phyloP scores from a whole-genome alignment of 2,113 vertebrate species.

The Pollachius pollachius region DNA sequence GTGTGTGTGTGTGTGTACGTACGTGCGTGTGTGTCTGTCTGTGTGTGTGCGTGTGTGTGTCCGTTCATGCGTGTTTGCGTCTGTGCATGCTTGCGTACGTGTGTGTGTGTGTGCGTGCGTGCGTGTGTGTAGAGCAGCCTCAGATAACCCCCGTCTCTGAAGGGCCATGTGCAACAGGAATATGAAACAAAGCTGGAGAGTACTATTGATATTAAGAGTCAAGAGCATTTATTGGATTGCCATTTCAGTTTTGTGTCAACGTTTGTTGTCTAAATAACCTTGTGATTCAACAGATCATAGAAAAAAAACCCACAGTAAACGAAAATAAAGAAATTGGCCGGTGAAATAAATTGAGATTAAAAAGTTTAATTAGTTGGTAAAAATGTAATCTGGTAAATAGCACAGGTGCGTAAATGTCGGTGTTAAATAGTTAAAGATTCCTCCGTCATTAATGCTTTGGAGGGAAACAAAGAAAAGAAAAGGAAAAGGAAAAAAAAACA shows the following conservation, averaged over 20 bases:
- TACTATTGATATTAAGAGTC: too few species aligned
- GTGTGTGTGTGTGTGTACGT: background rate
- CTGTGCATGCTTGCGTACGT: background rate
- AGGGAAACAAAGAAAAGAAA: conserved; percentile 11
- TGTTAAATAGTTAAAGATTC: conserved; percentile 73
- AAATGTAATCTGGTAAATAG: background rate
- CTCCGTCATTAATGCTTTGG: conserved; percentile 86
- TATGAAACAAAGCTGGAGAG: too few species aligned
- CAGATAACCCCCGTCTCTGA: too few species aligned
- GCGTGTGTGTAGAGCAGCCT: background rate
- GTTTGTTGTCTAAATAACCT: too few species aligned
- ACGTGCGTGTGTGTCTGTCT: background rate
- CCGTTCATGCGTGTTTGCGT: too few species aligned
- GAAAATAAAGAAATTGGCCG: conserved; percentile 3
- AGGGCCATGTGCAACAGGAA: too few species aligned
- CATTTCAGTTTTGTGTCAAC: too few species aligned
- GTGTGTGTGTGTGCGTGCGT: background rate
- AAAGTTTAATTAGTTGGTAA: background rate
- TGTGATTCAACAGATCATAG: background rate
- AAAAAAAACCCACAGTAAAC: conserved; percentile 1
- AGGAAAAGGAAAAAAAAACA: conserved; percentile 56
- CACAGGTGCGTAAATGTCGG: conserved; percentile 13
- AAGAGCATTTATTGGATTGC: too few species aligned
- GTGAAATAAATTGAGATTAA: too few species aligned
- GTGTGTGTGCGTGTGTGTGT: background rate